These are phyloP conservation scores for Cyanoliseus patagonus DNA, from an alignment of 2,113 vertebrate genomes.

Conservation along the genomic window DNA sequence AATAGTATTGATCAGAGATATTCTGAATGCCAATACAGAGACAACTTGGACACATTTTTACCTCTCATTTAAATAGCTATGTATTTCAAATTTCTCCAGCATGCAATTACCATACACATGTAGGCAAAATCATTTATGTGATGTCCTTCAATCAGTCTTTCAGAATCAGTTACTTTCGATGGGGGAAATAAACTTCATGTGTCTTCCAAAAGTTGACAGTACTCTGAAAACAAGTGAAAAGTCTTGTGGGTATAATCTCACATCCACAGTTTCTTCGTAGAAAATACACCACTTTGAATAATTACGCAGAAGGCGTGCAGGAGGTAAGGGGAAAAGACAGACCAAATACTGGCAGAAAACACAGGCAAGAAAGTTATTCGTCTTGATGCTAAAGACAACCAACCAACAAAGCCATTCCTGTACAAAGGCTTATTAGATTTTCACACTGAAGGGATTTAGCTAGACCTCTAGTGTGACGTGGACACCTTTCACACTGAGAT, in stretches of 20 bases:
- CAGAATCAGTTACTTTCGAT: not conserved
- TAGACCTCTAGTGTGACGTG: not conserved
- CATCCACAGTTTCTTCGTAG: not conserved
- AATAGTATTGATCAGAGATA: not conserved
- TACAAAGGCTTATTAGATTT: not conserved
- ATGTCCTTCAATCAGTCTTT: not conserved
- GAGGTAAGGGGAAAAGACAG: not conserved
- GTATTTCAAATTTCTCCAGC: not conserved
- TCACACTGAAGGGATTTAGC: not conserved
- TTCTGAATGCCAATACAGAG: slow-evolving; percentile 23
- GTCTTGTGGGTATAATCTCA: not conserved
- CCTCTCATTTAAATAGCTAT: not conserved
- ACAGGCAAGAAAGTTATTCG: not conserved
- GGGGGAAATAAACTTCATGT: rapidly evolving
- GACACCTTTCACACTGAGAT: not conserved
- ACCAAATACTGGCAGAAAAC: not conserved
- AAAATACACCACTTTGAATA: not conserved
- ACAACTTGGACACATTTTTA: not conserved
- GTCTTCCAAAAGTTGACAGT: not conserved
- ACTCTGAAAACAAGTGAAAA: not conserved
- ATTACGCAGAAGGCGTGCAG: not conserved
- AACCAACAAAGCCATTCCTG: not conserved
- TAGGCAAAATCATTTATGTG: not conserved
- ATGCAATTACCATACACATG: rapidly evolving
- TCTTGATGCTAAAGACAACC: not conserved